A percentile compares a stretch with the other conserved stretches of the same genome.
These are phyloP conservation scores for Cossypha dichroa DNA, from an alignment of 2,797 vertebrate genomes.

Conservation along the genomic window DNA sequence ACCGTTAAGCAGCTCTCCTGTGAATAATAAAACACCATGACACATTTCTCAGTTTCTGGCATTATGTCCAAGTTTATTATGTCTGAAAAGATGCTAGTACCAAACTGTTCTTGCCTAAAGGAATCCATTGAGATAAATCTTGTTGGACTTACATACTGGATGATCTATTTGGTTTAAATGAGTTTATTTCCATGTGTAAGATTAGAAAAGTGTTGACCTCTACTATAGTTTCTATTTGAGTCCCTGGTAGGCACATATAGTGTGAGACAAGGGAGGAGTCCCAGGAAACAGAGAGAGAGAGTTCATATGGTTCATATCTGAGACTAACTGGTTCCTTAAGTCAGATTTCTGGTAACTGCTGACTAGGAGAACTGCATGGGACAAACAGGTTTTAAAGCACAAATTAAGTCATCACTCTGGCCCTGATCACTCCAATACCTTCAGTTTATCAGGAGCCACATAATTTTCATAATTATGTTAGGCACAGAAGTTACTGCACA, in stretches of 20 bases:
- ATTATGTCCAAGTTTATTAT: background rate
- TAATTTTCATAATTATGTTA: background rate
- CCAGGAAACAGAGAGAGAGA: background rate
- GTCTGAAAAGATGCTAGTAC: background rate
- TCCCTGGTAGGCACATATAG: background rate
- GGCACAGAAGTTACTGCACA: background rate
- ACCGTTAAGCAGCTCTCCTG: conserved; percentile 86
- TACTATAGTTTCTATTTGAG: background rate
- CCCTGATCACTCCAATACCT: background rate
- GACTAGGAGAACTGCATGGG: background rate
- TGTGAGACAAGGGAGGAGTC: background rate
- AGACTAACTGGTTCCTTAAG: background rate
- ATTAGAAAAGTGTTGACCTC: background rate
- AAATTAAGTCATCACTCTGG: background rate
- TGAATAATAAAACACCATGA: background rate
- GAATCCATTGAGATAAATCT: background rate
- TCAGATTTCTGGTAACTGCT: background rate
- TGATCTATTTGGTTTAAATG: background rate
- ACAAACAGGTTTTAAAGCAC: background rate
- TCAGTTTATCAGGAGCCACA: background rate
- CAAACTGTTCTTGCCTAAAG: background rate
- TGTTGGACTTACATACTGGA: background rate
- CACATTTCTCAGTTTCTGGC: background rate
- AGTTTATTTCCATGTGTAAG: background rate
- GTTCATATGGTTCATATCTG: background rate